Base-by-base conservation (phyloP, 1,140 invertebrate species). In the Eriocheir sinensis region DNA sequence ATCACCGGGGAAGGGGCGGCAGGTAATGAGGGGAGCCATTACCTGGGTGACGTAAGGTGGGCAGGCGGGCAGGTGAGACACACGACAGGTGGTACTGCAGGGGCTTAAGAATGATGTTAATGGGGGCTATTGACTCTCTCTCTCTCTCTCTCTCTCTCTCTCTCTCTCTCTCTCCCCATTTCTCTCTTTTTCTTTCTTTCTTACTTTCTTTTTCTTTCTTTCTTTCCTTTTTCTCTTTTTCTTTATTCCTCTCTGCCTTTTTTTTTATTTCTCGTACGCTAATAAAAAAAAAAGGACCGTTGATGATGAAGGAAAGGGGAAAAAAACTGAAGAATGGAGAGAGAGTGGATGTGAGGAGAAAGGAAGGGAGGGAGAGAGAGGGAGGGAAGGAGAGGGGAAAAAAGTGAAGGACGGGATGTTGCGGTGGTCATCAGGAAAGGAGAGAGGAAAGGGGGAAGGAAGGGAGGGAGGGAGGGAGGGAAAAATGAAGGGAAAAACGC, bases 111-210 rank as follows among this genome's bases (percentile, higher is more conserved):
- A n/a, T n/a, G n/a, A n/a, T n/a, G n/a, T n/a, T n/a, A n/a, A n/a
- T n/a, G n/a, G 8, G 8, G n/a, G n/a, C n/a, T 81, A 4, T 36
- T 81, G 4, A 8, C 80, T 81, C 80, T 81, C 80, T 81, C 80
- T 81, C 80, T 38, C 30, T 3, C 36, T n/a, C 30, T 8, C 36
- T n/a, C 4, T 34, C 30, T 41, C 83, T 86, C 30, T 41, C 83
- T 21, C 80, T 36, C 80, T 81, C 83, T 40, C 27, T 86, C 40
- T 86, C 30, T 36, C 83, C 27, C 34, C 27, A 21, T 72, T n/a
- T 72, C 60, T 72, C 60, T 72, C 60, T 72, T n/a, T 72, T n/a
- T 72, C 60, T 72, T n/a, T 72, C 60, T 72, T n/a, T 72, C 60
- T 72, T n/a, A n/a, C 60, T 72, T n/a, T 72, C 27, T 72, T 21